Base-by-base conservation (phyloP, 1,140 invertebrate species). In the Papilio polytes region DNA sequence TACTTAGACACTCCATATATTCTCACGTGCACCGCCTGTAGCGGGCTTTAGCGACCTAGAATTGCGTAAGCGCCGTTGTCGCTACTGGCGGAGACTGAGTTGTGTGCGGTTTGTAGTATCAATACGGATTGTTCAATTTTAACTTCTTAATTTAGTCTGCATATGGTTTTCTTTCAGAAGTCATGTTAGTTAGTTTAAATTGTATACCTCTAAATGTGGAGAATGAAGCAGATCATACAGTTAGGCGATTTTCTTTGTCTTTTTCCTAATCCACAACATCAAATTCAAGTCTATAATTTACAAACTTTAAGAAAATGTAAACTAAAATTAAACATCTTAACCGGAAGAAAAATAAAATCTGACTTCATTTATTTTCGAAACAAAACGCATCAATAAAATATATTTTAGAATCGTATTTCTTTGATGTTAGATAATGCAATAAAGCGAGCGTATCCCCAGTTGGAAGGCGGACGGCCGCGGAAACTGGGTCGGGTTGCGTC, bases 21-120 rank as follows among this genome's bases (percentile, higher is more conserved):
- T 91, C 91, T 90, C 86, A 83, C 80, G 81, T 80, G 88, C 89
- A 89, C 87, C 87, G 86, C 84, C 70, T 31, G 26, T 31, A 70
- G 13, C 26, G 22, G 13, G 63, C 63, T 36, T 70, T 18, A 31
- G 88, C 84, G 82, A 86, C 85, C 83, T 84, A 86, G 87, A 88
- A 92, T 94, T 94, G 92, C 93, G 91, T 92, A 94, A 94, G 90
- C 86, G 86, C 86, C 82, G 88, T 88, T 89, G 90, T 85, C 59
- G 73, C 66, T 81, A 82, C 82, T 80, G 80, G 80, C 81, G 74
- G 82, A 3, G n/a, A 31, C 51, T 77, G 22, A 31, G 10, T 31
- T 3, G 63, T 31, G 15, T 70, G 63, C 26, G 26, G 13, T 36
- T 66, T 66, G 63, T 26, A 0, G 63, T 36, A 36, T 70, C 9